phyloP scores from a whole-genome alignment of 2,797 vertebrate genomes.

The Serranus cabrilla region DNA sequence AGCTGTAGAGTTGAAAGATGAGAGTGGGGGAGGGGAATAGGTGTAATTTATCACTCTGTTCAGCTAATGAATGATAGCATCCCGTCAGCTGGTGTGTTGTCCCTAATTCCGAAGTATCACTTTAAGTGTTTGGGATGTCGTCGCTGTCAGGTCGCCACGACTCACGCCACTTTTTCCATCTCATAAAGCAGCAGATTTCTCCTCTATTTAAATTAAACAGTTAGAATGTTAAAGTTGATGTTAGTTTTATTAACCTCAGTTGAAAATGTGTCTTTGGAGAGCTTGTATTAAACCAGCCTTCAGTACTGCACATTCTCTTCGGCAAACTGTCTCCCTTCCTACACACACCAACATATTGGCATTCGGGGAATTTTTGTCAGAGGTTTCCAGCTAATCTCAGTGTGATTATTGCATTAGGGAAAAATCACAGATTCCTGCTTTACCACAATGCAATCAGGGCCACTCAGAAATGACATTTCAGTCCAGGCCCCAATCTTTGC shows the following conservation, averaged over 20 bases:
- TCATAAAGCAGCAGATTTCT: conserved; percentile 51
- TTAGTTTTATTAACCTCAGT: conserved; percentile 50
- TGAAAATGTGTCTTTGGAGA: conserved; percentile 44
- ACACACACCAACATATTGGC: conserved; percentile 20
- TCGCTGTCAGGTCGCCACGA: conserved; percentile 43
- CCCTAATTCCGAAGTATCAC: conserved; percentile 54
- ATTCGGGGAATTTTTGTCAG: conserved; percentile 53
- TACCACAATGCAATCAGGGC: conserved; percentile 83
- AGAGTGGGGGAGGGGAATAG: conserved; percentile 66
- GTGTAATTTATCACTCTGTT: conserved; percentile 73
- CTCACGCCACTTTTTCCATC: conserved; percentile 40
- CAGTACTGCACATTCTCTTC: conserved; percentile 10
- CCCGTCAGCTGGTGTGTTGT: conserved; percentile 63
- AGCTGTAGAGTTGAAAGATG: conserved; percentile 71
- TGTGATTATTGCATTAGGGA: conserved; percentile 76
- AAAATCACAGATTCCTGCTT: conserved; percentile 76
- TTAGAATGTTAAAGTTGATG: conserved; percentile 37
- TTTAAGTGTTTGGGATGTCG: conserved; percentile 60
- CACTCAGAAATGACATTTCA: conserved; percentile 83
- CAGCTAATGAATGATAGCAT: conserved; percentile 75
- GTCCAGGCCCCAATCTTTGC: conserved; percentile 78
- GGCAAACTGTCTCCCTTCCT: conserved; percentile 14
- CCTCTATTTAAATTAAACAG: conserved; percentile 39
- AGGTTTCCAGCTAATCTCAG: conserved; percentile 68
- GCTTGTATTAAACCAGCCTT: conserved; percentile 26